Base-by-base conservation (phyloP, 2,888 invertebrate genomes). In the Rotaria macrura region DNA sequence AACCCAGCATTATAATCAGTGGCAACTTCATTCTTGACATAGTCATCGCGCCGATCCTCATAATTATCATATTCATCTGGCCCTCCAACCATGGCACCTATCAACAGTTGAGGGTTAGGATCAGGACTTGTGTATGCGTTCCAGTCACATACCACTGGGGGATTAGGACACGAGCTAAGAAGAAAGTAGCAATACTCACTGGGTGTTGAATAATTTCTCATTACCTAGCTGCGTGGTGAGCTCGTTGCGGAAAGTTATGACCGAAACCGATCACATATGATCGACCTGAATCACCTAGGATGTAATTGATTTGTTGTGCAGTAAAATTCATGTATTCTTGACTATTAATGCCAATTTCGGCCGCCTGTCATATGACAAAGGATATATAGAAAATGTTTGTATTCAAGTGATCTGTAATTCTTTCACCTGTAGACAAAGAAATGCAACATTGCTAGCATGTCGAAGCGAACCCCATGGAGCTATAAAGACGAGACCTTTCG, bases 1-100 rank as follows among this genome's bases (percentile, higher is more conserved):
- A 89, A 89, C 2, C 89, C 89, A 17, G 90, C 89, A 85, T 90
- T 90, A 87, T 89, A 90, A 85, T 89, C 89, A 85, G 88, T 88
- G 2, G 90, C 89, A 25, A 90, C 89, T 86, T 89, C 89, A 85
- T 89, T 90, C 52, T 87, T 88, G 38, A 88, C 87, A 87, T 88
- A 89, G 87, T 90, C 88, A 5, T 87, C 84, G 12, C 90, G 86
- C 65, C 87, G 87, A 86, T 90, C 90, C 10, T 85, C 87, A 87
- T 89, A 89, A 29, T 87, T 85, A 85, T 89, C 90, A 43, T 87
- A 87, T 14, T 87, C 72, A 49, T 88, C 89, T 3, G 90, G 90
- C 0, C 90, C 90, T 10, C 90, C 90, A 1, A 89, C 89, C 83
- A 90, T 86, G 9, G 90, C 90, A 5, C 90, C 90, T 72, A 88